A percentile compares a stretch with the other conserved stretches of the same genome.
Conservation (phyloP, 2,797 vertebrate genomes). For the Rhabdomys pumilio region DNA sequence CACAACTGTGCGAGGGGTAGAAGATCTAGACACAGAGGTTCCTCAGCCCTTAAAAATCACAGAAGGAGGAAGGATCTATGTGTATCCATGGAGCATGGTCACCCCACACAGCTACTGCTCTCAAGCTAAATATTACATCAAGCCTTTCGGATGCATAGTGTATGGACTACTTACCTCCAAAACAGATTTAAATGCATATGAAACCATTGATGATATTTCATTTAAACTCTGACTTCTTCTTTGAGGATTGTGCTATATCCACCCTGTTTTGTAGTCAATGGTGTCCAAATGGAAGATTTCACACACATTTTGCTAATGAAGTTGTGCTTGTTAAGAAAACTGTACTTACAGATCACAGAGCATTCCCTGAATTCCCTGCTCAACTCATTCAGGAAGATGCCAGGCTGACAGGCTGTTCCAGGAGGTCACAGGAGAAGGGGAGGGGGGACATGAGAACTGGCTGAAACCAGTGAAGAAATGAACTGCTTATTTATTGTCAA, state of each 20-base stretch:
- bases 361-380: background rate
- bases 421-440: background rate
- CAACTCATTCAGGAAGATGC: background rate
- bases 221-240: slow-evolving; percentile 34
- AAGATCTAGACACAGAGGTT: background rate
- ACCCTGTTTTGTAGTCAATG: background rate
- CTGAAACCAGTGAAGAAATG: background rate
- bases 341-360: background rate
- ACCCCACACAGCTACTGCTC: slow-evolving; percentile 15
- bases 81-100: background rate
- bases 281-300: slow-evolving; percentile 49
- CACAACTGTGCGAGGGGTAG: background rate
- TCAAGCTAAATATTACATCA: slow-evolving; percentile 17
- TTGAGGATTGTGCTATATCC: background rate
- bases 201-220: background rate
- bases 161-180: slow-evolving; percentile 50
- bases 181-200: slow-evolving; percentile 37
- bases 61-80: background rate
- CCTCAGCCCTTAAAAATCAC: slow-evolving; percentile 49
- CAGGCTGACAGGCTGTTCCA: background rate
- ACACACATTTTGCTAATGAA: slow-evolving; percentile 21
- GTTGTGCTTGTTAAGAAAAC: slow-evolving; percentile 25
- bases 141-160: background rate
- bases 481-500: background rate
- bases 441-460: no score